Conservation (phyloP, 1,140 invertebrate species). For the Orchesella cincta region DNA sequence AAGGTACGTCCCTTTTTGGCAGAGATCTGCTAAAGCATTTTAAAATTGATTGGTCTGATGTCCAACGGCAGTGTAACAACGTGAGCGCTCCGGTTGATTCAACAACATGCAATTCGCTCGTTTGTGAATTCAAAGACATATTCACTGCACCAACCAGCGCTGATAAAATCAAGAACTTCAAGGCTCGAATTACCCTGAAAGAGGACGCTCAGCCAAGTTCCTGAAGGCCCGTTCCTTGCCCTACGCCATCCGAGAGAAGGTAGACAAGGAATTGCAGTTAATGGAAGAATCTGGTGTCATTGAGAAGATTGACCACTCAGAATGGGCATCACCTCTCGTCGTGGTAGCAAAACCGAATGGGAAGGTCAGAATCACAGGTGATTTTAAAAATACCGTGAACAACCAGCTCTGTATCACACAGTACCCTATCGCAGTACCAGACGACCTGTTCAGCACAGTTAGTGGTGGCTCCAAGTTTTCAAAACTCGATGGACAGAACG, state of each 20-base stretch:
- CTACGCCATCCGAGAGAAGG: constrained; percentile 12
- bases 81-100: not conserved
- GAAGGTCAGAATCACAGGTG: constrained; percentile 36
- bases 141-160: constrained; percentile 14
- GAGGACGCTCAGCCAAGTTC: constrained; percentile 25
- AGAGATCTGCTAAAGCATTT: not conserved
- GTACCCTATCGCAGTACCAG: constrained; percentile 26
- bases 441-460: constrained; percentile 28
- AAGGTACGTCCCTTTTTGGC: constrained; percentile 8
- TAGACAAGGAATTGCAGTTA: constrained; percentile 43
- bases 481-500: constrained; percentile 54
- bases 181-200: constrained; percentile 27
- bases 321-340: constrained; percentile 39
- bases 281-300: constrained; percentile 51
- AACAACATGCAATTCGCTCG: not conserved
- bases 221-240: constrained; percentile 37
- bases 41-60: constrained; percentile 4
- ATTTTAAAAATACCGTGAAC: constrained; percentile 28
- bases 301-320: constrained; percentile 51
- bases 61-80: not conserved
- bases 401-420: constrained; percentile 25
- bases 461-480: constrained; percentile 50
- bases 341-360: not conserved
- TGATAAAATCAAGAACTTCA: constrained; percentile 3
- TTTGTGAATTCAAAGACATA: constrained; percentile 32